Conservation (phyloP, 2,888 invertebrate genomes). For the Halocaridina rubra region DNA sequence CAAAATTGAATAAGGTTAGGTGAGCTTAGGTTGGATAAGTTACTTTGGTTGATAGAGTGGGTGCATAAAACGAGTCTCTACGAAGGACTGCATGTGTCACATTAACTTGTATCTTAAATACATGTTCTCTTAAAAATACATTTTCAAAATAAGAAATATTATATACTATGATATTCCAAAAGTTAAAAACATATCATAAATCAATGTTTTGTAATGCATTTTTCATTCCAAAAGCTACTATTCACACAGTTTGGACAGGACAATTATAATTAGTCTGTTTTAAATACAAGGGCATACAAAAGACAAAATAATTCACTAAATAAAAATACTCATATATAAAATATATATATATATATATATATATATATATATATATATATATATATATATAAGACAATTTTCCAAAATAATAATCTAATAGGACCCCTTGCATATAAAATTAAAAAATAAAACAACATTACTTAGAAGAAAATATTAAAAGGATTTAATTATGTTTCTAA, state of each 20-base stretch:
- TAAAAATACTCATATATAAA: neutral
- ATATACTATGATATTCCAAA: too few species aligned
- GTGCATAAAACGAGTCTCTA: neutral
- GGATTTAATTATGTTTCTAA: neutral
- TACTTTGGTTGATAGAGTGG: neutral
- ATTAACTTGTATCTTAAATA: neutral
- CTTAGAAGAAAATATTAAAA: neutral
- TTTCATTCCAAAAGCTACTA: too few species aligned
- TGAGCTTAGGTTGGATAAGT: neutral
- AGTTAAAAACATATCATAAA: too few species aligned
- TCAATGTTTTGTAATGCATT: too few species aligned
- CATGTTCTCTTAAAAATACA: neutral
- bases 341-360: neutral
- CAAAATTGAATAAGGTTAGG: neutral
- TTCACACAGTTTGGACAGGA: too few species aligned
- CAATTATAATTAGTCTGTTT: too few species aligned
- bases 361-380: neutral
- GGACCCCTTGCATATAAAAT: neutral
- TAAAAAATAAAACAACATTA: neutral
- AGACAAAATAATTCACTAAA: neutral
- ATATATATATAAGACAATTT: conserved; percentile 1
- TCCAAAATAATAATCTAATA: neutral
- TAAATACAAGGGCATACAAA: too few species aligned
- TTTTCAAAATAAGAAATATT: too few species aligned
- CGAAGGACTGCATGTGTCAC: neutral